Percentiles rank a stretch among this genome's conserved stretches.
Evolutionary conservation across 2,888 invertebrate species (phyloP).

Genomic region (Himalopsyche kuldschensis): DNA sequence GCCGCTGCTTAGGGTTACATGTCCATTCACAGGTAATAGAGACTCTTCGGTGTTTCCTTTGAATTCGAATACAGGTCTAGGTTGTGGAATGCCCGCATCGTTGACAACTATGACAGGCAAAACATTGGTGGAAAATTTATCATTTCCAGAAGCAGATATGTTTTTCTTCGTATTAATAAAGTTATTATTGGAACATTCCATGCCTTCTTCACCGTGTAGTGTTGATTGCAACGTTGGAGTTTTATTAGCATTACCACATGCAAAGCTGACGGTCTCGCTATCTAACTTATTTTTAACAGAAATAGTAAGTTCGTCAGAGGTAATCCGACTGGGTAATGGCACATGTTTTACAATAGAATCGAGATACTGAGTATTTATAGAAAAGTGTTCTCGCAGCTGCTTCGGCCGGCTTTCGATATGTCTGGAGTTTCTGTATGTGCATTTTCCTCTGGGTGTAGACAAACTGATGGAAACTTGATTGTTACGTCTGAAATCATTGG

Average conservation of each 20-base stretch:
- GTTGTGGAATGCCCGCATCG: not conserved
- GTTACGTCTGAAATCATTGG: not conserved
- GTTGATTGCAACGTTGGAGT: not conserved
- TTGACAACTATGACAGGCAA: not conserved
- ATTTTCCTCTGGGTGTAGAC: slow-evolving; percentile 8
- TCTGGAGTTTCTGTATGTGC: not conserved
- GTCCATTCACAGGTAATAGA: not conserved
- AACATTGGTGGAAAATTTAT: not conserved
- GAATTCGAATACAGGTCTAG: slow-evolving; percentile 1
- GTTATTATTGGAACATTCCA: not conserved
- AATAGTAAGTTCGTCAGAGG: not conserved
- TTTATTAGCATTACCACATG: not conserved
- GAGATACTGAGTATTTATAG: not conserved
- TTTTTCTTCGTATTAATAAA: not conserved
- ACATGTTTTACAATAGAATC: not conserved
- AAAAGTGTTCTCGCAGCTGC: not conserved
- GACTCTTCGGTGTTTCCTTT: not conserved
- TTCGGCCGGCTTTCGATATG: not conserved
- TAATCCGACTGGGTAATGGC: not conserved
- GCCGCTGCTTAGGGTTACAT: not conserved
- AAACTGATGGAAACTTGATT: not conserved
- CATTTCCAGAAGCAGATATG: not conserved
- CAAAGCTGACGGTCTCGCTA: not conserved
- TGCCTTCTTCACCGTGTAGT: not conserved
- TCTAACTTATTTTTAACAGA: not conserved